Evolutionary conservation across 1,140 invertebrate species (phyloP), one percentile per base, ranked within the genome.

Genomic region (Aphelinus atriplicis): DNA sequence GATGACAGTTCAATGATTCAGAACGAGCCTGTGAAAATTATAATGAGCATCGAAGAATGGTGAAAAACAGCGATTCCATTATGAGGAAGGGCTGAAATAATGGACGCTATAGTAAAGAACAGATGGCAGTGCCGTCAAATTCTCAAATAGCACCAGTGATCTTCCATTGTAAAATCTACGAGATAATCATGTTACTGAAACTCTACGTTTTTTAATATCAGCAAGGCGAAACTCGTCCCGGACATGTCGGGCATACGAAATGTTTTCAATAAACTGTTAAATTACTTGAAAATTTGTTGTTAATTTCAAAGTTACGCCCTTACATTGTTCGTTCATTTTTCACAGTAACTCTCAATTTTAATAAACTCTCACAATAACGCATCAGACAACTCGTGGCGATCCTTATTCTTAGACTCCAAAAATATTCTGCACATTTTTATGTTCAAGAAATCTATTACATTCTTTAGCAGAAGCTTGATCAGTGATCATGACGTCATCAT

Each of bases 191-290:
- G 86, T 87, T 86, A 86, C 84, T 85, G 85, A 85, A 84, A 85
- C 82, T 84, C 82, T 85, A 82, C 83, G 83, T 85, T 86, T 87
- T 87, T 87, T 87, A 87, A 85, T 87, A 87, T 86, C 86, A 85
- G 82, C 84, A 82, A 76, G 56, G 71, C 62, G 63, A 84, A 79
- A 80, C 81, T 86, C 84, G 81, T 74, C 80, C 82, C 82, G 83
- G 77, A 77, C 75, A 82, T 65, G 61, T 80, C 80, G 83, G 79
- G 79, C 79, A 77, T 73, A 82, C 77, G 56, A 86, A 84, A 82
- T 86, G 85, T 87, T 87, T 87, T 87, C 84, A 87, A 87, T 87
- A 87, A 87, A 87, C 84, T 87, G 85, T 86, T 87, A 87, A 79
- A 87, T 85, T 86, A 86, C 80, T 84, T 86, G 84, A 87, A 80